phyloP scores from a whole-genome alignment of 2,113 vertebrate genomes.

The Gopherus flavomarginatus region DNA sequence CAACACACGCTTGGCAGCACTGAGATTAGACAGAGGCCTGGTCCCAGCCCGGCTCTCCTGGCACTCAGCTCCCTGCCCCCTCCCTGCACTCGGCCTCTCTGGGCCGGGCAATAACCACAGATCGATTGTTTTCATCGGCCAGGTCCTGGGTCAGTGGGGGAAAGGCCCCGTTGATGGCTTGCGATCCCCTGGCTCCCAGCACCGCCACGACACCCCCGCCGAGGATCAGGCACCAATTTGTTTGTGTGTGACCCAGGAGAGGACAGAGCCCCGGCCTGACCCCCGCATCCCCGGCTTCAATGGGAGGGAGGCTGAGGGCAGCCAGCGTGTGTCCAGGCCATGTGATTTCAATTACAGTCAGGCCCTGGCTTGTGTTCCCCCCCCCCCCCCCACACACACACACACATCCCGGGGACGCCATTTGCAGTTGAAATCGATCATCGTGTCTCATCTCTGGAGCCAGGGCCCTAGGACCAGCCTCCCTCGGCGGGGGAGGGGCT shows the following conservation, averaged over 20 bases:
- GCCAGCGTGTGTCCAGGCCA: not conserved
- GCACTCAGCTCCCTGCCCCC: fast-evolving
- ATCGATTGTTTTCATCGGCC: not conserved
- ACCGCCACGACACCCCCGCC: not conserved
- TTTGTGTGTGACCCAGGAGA: not conserved
- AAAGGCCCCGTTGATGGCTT: not conserved
- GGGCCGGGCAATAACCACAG: not conserved
- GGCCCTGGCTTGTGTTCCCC: not conserved
- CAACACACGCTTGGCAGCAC: not conserved
- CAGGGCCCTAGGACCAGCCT: not conserved
- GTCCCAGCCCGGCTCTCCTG: not conserved
- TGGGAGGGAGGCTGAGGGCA: not conserved
- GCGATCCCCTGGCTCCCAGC: not conserved
- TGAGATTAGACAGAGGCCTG: not conserved
- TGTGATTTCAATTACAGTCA: not conserved
- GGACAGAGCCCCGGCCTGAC: not conserved
- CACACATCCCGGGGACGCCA: not conserved
- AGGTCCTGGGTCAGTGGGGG: not conserved
- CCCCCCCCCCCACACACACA: too few species aligned
- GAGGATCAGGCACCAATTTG: not conserved
- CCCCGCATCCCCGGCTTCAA: too few species aligned
- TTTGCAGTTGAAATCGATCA: not conserved
- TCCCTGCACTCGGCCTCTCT: not conserved
- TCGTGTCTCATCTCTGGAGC: not conserved
- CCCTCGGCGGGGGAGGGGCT: not conserved